Evolutionary conservation across 92 coral and sea anemone species (phyloP), one percentile per base, ranked within the genome.

Genomic region (Galaxea fascicularis): DNA sequence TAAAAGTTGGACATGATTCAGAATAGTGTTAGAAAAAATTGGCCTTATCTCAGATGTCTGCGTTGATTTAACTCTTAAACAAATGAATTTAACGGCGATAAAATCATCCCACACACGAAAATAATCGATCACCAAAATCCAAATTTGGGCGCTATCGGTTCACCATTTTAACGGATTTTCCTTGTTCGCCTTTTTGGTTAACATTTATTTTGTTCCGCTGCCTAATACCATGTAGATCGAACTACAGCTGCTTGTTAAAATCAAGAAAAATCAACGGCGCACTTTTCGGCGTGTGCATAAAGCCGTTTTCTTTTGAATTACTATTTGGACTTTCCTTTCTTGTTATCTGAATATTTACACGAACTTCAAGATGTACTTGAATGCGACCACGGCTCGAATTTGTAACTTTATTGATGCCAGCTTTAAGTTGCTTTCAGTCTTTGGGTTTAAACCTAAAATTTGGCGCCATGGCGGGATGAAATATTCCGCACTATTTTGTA

Each of bases 401-500:
- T 28, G 35, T 31, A 30, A 28, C n/a, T 75, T 13, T 57, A 17
- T 13, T 35, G 2, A 35, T 35, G 41, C 6, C 41, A 35, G 9
- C 26, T 54, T n/a, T 15, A 15, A 15, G 13, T 49, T 49, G 10
- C 17, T 49, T 10, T 49, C 56, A 9, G 56, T 76, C 65, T 76
- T 76, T 56, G 20, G 20, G 14, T 56, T 51, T 27, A 76, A 76
- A 31, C 12, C 10, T 4, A 49, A 49, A 49, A 10, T n/a, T n/a
- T n/a, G n/a, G n/a, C n/a, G 56, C 17, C 12, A 7, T 7, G 51
- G 18, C 49, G 25, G 57, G 24, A 31, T 57, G 24, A 49, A 35
- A 76, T 58, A 59, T 76, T 58, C 41, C 44, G n/a, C n/a, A 27
- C 52, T 68, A 28, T 57, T 76, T 57, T 76, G 35, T 24, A 24